Evolutionary conservation across 2,797 vertebrate genomes (phyloP).

Genomic region (Otolemur crassicaudatus): DNA sequence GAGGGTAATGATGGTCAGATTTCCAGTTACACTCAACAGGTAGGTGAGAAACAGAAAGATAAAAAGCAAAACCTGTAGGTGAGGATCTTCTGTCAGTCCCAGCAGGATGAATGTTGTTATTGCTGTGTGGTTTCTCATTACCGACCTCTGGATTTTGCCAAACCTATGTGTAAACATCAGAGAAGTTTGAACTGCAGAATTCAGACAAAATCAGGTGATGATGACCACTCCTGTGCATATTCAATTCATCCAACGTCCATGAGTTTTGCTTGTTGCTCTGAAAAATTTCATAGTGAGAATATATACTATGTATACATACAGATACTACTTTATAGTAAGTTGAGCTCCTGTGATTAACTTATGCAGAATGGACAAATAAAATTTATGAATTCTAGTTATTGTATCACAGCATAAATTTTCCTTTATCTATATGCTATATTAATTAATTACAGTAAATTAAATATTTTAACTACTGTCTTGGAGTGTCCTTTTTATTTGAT

Average conservation of each 20-base stretch:
- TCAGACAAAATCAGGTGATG: background rate
- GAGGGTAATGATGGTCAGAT: slow-evolving; percentile 24
- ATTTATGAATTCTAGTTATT: background rate
- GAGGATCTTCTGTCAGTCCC: background rate
- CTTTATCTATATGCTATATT: background rate
- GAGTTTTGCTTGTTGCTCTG: background rate
- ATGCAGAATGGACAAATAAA: background rate
- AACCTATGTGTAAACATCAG: background rate
- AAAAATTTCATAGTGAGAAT: background rate
- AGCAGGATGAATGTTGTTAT: background rate
- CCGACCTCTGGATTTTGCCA: background rate
- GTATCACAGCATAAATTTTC: background rate
- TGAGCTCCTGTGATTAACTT: background rate
- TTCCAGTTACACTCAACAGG: background rate
- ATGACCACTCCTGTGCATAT: background rate
- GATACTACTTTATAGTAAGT: background rate
- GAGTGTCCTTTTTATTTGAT: background rate
- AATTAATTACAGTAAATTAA: background rate
- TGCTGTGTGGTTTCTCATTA: slow-evolving; percentile 46
- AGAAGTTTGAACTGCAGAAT: background rate
- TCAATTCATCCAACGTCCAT: background rate
- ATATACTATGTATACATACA: background rate
- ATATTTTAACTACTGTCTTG: background rate
- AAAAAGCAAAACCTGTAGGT: background rate
- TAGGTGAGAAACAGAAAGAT: slow-evolving; percentile 15